phyloP scores from a whole-genome alignment of 2,888 invertebrate species.

The Oscheius onirici region DNA sequence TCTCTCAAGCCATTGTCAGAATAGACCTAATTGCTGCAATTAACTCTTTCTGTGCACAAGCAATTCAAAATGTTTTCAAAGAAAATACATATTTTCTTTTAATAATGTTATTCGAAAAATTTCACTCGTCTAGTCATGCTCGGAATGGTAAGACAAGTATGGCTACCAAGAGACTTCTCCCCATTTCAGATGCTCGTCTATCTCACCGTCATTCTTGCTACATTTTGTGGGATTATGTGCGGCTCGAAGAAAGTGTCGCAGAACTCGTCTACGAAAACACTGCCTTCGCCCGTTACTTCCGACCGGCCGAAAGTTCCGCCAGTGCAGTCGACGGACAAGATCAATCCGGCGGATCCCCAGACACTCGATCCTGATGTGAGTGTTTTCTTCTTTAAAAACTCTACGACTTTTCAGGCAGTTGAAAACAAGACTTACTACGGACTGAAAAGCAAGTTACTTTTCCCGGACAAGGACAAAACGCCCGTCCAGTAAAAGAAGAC shows the following conservation, averaged over 20 bases:
- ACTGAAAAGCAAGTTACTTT: background rate
- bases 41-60: no score
- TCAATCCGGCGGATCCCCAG: background rate
- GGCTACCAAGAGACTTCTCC: background rate
- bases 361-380: conserved; percentile 1
- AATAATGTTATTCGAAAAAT: no score
- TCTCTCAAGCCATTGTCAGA: no score
- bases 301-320: background rate
- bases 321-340: background rate
- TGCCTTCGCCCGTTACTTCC: background rate
- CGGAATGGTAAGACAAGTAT: no score
- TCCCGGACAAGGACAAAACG: background rate
- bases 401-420: background rate
- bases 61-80: no score
- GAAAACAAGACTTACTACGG: conserved; percentile 10
- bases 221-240: background rate
- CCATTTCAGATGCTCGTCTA: background rate
- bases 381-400: background rate
- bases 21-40: no score
- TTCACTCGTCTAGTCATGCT: no score
- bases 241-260: background rate
- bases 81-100: no score
- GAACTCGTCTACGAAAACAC: background rate
- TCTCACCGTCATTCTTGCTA: background rate
- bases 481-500: no score